Evolutionary conservation across 2,888 invertebrate species (phyloP), one percentile per base, ranked within the genome.

Genomic region (Pachymerium ferrugineum): DNA sequence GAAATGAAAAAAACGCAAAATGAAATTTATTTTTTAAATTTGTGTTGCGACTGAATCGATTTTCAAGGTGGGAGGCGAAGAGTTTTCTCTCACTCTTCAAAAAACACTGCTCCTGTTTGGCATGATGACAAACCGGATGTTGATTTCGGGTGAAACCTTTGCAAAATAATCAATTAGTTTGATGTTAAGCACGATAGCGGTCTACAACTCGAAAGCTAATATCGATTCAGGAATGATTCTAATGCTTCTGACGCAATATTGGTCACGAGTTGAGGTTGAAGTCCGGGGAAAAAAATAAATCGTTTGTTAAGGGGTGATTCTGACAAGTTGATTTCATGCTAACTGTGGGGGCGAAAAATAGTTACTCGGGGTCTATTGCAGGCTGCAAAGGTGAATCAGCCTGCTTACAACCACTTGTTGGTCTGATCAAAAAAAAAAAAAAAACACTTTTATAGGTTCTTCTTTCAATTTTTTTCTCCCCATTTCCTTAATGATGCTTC

Each of bases 121-220:
- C 33, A 28, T 22, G 16, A 33, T 35, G 35, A 35, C 42, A 33
- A 71, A 71, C 71, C 71, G 71, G 71, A 71, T 71, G 71, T 71
- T 71, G 71, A 71, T 71, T 71, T 71, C 71, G 35, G 71, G 38
- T 38, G 35, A 35, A 38, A 31, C 31, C 42, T 12, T 38, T 71
- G 33, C 62, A 62, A 71, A 71, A 71, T 71, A 71, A 71, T 71
- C 71, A 71, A 71, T 71, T 71, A 71, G 42, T 38, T 62, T 62
- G 62, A 62, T 62, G 62, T 22, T n/a, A 12, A 62, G 62, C 62
- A 62, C 25, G 62, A 62, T 62, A 62, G 62, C 8, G 22, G 22
- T 35, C 6, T 4, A 10, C 67, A 0, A 29, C 69, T 29, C 31
- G 25, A 25, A 28, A 62, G 62, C 62, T 10, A 6, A 25, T 28